Evolutionary conservation across 1,140 invertebrate species (phyloP).

Genomic region (Leptonema lineaticorne): DNA sequence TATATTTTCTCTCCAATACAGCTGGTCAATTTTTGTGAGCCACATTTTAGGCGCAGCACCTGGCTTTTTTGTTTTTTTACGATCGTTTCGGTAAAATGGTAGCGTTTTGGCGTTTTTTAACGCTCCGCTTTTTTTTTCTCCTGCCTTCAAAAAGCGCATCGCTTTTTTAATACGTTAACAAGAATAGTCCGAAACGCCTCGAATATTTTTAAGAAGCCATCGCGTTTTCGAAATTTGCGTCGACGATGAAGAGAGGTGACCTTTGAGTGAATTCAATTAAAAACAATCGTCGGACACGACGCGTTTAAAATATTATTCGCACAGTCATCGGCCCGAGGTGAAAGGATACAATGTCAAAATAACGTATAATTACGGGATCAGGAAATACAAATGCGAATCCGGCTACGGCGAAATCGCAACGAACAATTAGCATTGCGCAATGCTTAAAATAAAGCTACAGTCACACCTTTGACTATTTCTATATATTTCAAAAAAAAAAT

Average conservation of each 20-base stretch:
- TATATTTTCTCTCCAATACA: slow-evolving; percentile 18
- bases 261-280: slow-evolving; percentile 17
- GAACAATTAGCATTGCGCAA: not conserved
- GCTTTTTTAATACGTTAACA: not conserved
- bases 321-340: slow-evolving; percentile 18
- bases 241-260: not conserved
- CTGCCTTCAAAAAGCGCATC: too few species aligned
- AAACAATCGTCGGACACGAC: not conserved
- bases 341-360: slow-evolving; percentile 24
- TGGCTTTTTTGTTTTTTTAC: slow-evolving; percentile 7
- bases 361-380: slow-evolving; percentile 4
- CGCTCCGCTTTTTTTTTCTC: too few species aligned
- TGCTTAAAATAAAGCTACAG: too few species aligned
- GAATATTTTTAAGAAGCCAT: not conserved
- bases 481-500: too few species aligned
- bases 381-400: slow-evolving; percentile 8
- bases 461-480: too few species aligned
- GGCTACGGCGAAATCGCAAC: not conserved
- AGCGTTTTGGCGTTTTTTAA: not conserved
- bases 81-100: not conserved
- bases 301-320: slow-evolving; percentile 5
- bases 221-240: not conserved
- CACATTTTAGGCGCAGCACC: not conserved
- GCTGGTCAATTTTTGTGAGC: slow-evolving; percentile 13
- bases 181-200: not conserved